phyloP scores from a whole-genome alignment of 1,140 invertebrate genomes.

The Drosophila insularis region DNA sequence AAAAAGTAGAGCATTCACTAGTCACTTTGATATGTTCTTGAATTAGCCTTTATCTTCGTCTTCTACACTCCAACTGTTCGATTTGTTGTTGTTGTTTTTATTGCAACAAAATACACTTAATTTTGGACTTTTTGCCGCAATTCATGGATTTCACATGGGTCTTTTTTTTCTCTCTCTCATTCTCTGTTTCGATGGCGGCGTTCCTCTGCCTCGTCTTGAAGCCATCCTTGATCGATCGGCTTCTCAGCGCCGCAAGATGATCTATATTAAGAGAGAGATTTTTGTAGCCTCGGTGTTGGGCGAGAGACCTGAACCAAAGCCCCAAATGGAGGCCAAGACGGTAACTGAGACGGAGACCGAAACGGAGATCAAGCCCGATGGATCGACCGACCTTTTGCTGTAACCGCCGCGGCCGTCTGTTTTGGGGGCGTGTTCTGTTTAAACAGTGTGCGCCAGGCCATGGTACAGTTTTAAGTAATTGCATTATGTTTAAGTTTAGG shows the following conservation, averaged over 20 bases:
- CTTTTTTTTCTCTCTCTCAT: background rate
- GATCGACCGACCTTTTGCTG: constrained; percentile 62
- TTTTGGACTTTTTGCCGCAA: constrained; percentile 76
- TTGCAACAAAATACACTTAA: constrained; percentile 77
- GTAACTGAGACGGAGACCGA: background rate
- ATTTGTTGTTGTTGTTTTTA: constrained; percentile 55
- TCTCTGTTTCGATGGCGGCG: too few relatives aligned
- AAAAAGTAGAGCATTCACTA: background rate
- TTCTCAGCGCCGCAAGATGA: constrained; percentile 75
- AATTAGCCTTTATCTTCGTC: background rate
- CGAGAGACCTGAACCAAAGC: background rate
- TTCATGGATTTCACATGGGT: constrained; percentile 75
- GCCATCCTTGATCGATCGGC: constrained; percentile 57
- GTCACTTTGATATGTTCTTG: background rate
- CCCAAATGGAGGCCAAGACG: background rate
- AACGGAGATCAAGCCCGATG: background rate
- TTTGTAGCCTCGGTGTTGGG: constrained; percentile 32
- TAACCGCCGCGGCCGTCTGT: constrained; percentile 46
- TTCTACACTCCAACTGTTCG: background rate
- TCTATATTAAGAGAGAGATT: constrained; percentile 80
- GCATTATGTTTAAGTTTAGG: constrained; percentile 73
- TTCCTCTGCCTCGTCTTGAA: background rate
- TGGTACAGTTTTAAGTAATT: constrained; percentile 81
- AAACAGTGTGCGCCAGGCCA: constrained; percentile 66
- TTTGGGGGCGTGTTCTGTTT: constrained; percentile 70